These are phyloP conservation scores for Albula glossodonta DNA, from an alignment of 2,113 vertebrate genomes.

Conservation along the genomic window DNA sequence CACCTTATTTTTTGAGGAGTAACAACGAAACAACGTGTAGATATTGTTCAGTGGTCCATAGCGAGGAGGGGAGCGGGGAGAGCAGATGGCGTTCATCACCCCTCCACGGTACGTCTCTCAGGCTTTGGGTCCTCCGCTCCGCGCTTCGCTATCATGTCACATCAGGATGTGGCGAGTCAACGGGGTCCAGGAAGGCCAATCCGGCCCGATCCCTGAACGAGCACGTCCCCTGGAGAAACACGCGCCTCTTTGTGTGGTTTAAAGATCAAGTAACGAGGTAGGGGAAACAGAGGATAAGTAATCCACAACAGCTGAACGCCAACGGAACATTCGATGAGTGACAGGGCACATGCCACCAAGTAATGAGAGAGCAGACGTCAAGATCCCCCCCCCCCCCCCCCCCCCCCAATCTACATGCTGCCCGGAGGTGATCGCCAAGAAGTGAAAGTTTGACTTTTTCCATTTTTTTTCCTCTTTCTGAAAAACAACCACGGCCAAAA, in stretches of 20 bases:
- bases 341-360: constrained; percentile 61
- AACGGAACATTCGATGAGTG: constrained; percentile 61
- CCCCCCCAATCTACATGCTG: background rate
- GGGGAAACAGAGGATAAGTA: constrained; percentile 66
- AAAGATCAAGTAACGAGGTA: constrained; percentile 64
- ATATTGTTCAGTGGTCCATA: background rate
- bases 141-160: background rate
- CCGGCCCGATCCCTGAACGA: background rate
- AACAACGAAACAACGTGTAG: too few species aligned
- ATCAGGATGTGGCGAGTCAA: background rate
- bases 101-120: background rate
- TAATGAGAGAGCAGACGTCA: constrained; percentile 54
- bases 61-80: background rate
- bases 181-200: background rate
- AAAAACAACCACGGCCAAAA: background rate
- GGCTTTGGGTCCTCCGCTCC: background rate
- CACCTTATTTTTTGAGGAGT: too few species aligned
- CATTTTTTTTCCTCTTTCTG: background rate
- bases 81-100: background rate
- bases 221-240: constrained; percentile 7
- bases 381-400: background rate
- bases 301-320: constrained; percentile 65
- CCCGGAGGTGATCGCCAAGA: background rate
- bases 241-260: background rate
- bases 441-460: background rate